A percentile compares a stretch with the other conserved stretches of the same genome.
phyloP scores from a whole-genome alignment of 2,888 invertebrate genomes.

The Hydrotaea cyrtoneurina region DNA sequence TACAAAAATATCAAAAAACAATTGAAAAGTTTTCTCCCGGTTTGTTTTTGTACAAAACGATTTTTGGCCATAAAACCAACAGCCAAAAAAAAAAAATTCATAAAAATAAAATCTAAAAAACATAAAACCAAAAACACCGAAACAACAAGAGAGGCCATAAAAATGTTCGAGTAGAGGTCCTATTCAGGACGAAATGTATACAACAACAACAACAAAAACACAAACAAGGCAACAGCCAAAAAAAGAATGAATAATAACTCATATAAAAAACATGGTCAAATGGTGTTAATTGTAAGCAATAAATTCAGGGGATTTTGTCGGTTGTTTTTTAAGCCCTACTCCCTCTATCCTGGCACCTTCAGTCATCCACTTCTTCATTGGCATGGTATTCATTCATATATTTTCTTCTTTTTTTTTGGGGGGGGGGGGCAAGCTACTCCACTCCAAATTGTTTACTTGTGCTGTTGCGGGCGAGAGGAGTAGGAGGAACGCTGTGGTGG shows the following conservation, averaged over 20 bases:
- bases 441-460: not conserved
- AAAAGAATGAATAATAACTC: conserved; percentile 13
- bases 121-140: conserved; percentile 53
- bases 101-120: conserved; percentile 36
- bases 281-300: conserved; percentile 71
- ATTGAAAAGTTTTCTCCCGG: conserved; percentile 50
- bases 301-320: conserved; percentile 64
- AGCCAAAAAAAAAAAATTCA: not conserved
- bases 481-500: conserved; percentile 18
- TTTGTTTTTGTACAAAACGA: conserved; percentile 32
- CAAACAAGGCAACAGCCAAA: not conserved
- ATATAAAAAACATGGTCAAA: conserved; percentile 58
- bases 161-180: conserved; percentile 33
- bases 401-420: not conserved
- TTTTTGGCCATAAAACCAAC: conserved; percentile 48
- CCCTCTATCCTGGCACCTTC: not conserved
- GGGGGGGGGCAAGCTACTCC: not conserved
- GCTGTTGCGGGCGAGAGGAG: not conserved
- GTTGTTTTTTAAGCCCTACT: not conserved
- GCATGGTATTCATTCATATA: not conserved
- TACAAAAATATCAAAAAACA: conserved; percentile 58
- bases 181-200: not conserved
- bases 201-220: not conserved
- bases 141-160: conserved; percentile 59
- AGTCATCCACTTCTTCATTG: not conserved